Evolutionary conservation across 2,797 vertebrate species (phyloP).

Genomic region (Xiphorhynchus erythropygius): DNA sequence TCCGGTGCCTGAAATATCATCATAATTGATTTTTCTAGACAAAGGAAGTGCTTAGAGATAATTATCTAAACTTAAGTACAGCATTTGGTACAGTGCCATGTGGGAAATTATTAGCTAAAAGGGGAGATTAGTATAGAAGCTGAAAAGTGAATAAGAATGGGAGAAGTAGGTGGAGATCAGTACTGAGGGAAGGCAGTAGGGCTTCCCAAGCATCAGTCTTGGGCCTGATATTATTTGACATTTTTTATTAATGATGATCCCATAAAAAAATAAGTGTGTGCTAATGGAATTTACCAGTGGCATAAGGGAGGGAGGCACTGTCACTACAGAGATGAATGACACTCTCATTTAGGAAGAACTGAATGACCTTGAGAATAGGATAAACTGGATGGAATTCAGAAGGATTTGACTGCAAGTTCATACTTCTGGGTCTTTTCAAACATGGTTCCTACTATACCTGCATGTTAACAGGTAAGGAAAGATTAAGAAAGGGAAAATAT

Average conservation of each 20-base stretch:
- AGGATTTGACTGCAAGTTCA: not conserved
- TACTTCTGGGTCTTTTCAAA: not conserved
- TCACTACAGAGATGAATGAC: not conserved
- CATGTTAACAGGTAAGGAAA: not conserved
- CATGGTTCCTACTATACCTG: not conserved
- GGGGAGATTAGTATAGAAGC: not conserved
- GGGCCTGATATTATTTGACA: not conserved
- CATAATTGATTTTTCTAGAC: slow-evolving; percentile 43
- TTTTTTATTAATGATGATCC: slow-evolving; percentile 10
- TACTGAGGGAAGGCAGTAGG: not conserved
- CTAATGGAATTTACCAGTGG: slow-evolving; percentile 20
- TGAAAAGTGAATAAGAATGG: not conserved
- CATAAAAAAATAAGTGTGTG: not conserved
- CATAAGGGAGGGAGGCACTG: slow-evolving; percentile 30
- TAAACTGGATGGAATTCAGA: not conserved
- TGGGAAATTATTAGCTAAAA: slow-evolving; percentile 26
- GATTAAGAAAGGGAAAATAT: not conserved
- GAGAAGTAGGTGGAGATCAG: not conserved
- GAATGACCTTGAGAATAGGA: slow-evolving; percentile 18
- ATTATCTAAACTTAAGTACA: slow-evolving; percentile 30
- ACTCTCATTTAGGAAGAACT: not conserved
- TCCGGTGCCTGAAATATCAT: not conserved
- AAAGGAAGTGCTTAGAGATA: slow-evolving; percentile 41
- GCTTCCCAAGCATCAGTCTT: not conserved
- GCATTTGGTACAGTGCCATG: not conserved